Evolutionary conservation across 2,888 invertebrate species (phyloP).

Genomic region (Sussaba pulchella): DNA sequence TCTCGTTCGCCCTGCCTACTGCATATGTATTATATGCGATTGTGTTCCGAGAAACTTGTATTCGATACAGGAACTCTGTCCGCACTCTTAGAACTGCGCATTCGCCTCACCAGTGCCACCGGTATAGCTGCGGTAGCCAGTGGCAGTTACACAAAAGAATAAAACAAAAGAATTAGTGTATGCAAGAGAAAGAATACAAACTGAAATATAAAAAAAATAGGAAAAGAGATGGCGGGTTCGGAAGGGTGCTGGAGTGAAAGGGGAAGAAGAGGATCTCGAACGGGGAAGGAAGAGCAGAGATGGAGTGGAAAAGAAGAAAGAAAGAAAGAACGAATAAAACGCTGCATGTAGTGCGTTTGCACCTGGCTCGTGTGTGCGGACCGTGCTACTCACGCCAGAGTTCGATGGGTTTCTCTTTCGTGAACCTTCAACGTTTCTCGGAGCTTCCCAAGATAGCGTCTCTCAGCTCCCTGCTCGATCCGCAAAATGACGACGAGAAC

Average conservation of each 20-base stretch:
- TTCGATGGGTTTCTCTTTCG: slow-evolving; percentile 40
- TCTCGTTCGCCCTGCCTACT: slow-evolving; percentile 75
- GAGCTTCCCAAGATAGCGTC: slow-evolving; percentile 72
- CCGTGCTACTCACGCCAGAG: slow-evolving; percentile 47
- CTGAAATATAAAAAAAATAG: background rate
- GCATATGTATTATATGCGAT: slow-evolving; percentile 84
- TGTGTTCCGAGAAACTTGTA: slow-evolving; percentile 83
- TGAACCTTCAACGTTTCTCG: slow-evolving; percentile 69
- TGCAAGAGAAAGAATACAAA: slow-evolving; percentile 7
- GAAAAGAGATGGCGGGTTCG: slow-evolving; percentile 26
- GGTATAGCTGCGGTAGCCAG: slow-evolving; percentile 35
- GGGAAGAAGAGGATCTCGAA: slow-evolving; percentile 30
- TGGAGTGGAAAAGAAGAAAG: slow-evolving; percentile 19
- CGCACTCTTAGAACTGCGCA: slow-evolving; percentile 64
- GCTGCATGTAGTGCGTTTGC: slow-evolving; percentile 75
- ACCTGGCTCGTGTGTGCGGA: slow-evolving; percentile 77
- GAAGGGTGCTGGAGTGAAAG: slow-evolving; percentile 53
- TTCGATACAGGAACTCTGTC: slow-evolving; percentile 72
- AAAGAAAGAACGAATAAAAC: slow-evolving; percentile 26
- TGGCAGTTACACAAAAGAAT: slow-evolving; percentile 56
- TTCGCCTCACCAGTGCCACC: slow-evolving; percentile 2
- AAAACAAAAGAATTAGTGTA: slow-evolving; percentile 52
- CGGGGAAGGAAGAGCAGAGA: slow-evolving; percentile 55
- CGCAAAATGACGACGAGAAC: slow-evolving; percentile 60
- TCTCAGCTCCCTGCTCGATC: slow-evolving; percentile 52